phyloP scores from a whole-genome alignment of 2,888 invertebrate genomes.

The Thecocarcelia acutangulata region DNA sequence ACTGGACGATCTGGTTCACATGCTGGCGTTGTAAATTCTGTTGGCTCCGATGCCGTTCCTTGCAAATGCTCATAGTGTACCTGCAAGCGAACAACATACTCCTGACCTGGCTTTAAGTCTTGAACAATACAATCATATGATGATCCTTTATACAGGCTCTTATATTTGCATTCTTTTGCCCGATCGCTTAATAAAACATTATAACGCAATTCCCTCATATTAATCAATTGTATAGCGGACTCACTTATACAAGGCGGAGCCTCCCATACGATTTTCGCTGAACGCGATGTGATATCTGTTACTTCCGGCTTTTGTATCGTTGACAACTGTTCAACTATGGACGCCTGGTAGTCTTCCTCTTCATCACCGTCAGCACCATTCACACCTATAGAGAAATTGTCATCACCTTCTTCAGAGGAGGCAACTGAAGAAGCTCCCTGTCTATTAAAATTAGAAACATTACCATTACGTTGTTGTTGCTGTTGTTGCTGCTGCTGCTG shows the following conservation, averaged over 20 bases:
- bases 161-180: conserved; percentile 90
- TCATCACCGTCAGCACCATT: conserved; percentile 84
- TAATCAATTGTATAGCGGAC: conserved; percentile 76
- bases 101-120: conserved; percentile 93
- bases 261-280: conserved; percentile 92
- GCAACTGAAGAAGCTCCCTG: conserved; percentile 82
- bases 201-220: conserved; percentile 84
- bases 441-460: conserved; percentile 58
- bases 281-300: conserved; percentile 90
- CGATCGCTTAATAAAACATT: conserved; percentile 91
- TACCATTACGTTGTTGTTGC: conserved; percentile 63
- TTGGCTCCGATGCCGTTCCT: conserved; percentile 89
- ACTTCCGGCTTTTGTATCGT: conserved; percentile 89
- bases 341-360: conserved; percentile 87
- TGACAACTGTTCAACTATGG: conserved; percentile 87
- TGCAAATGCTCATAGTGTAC: conserved; percentile 86
- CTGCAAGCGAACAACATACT: conserved; percentile 89
- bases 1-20: conserved; percentile 91
- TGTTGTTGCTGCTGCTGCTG: conserved; percentile 65
- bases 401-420: conserved; percentile 91
- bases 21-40: conserved; percentile 89
- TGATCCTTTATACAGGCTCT: conserved; percentile 90
- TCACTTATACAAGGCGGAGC: conserved; percentile 82
- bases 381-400: conserved; percentile 86
- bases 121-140: conserved; percentile 90